Base-by-base conservation (phyloP, 2,797 vertebrate species). In the Channa striata region DNA sequence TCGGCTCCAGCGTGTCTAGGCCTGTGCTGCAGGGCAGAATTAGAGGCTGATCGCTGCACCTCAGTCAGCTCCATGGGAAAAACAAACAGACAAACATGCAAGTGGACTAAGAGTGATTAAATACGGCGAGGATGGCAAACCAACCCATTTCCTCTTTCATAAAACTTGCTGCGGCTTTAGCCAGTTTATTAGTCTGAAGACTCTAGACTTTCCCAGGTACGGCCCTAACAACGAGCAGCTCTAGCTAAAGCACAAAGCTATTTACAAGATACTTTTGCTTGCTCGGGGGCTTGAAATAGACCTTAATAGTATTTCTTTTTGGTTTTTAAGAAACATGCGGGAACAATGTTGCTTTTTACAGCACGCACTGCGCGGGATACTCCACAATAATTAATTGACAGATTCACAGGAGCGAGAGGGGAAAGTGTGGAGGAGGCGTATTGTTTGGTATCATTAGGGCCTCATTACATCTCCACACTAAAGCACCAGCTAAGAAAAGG, bases 381-480 rank as follows among this genome's bases (percentile, higher is more conserved):
- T 66, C 49, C 47, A 51, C 30, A 5, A 50, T 80, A 83, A 87
- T 76, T 52, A 81, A 69, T 6, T 10, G 61, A 47, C 25, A 46
- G 25, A 67, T 46, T 49, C 11, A 49, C 14, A n/a, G 51, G 46
- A 43, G 42, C 16, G 33, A 54, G n/a, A 25, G 65, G 43, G 40
- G 39, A 33, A 20, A 50, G 58, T 37, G 57, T 10, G 59, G 66
- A 70, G 65, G 82, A 77, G 82, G 68, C 30, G 54, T 44, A 53
- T 6, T 39, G 39, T 82, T 86, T 57, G 68, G 59, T 70, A 37
- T 86, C 65, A 89, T 92, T 91, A 90, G 76, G 73, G 68, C 48
- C 82, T 89, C 72, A 80, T 91, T 90, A 85, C 30, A 67, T 57
- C 47, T 72, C 47, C 47, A 53, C 2, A n/a, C 43, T 25, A 25